Evolutionary conservation across 2,888 invertebrate genomes (phyloP).

Genomic region (Carterocephalus palaemon): DNA sequence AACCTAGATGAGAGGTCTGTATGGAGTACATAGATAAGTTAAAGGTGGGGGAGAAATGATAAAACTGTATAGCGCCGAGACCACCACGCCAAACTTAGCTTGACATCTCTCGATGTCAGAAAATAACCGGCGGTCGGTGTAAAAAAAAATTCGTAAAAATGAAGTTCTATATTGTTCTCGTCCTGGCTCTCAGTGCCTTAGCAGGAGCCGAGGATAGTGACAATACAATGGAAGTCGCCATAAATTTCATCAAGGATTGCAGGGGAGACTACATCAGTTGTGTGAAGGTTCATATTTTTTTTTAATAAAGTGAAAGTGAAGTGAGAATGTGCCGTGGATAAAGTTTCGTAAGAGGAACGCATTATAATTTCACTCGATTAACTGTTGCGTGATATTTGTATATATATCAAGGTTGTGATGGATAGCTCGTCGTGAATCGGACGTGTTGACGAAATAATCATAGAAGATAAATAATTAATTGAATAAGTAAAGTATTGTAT

Average conservation of each 20-base stretch:
- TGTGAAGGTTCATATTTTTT: constrained; percentile 82
- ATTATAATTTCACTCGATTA: constrained; percentile 37
- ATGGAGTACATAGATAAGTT: constrained; percentile 45
- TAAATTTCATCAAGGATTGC: constrained; percentile 85
- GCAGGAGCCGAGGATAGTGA: constrained; percentile 69
- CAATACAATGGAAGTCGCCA: constrained; percentile 80
- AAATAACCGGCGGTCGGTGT: constrained; percentile 45
- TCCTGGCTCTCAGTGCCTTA: constrained; percentile 62
- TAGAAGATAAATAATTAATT: too few relatives aligned
- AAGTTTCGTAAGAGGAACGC: constrained; percentile 36
- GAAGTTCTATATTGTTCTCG: constrained; percentile 55
- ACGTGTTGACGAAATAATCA: too few relatives aligned
- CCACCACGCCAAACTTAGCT: constrained; percentile 63
- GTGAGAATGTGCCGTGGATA: constrained; percentile 41
- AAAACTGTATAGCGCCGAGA: constrained; percentile 66
- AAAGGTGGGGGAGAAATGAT: constrained; percentile 63
- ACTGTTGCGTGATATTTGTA: constrained; percentile 6
- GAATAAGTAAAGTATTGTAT: not conserved
- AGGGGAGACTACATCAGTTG: constrained; percentile 83
- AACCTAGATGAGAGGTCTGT: constrained; percentile 56
- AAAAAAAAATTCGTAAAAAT: constrained; percentile 50
- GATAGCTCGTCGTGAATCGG: not conserved
- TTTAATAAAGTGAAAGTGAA: constrained; percentile 67
- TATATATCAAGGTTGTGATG: constrained; percentile 4
- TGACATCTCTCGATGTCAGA: constrained; percentile 69